Base-by-base conservation (phyloP, 2,888 invertebrate genomes). In the Zaprionus bogoriensis region DNA sequence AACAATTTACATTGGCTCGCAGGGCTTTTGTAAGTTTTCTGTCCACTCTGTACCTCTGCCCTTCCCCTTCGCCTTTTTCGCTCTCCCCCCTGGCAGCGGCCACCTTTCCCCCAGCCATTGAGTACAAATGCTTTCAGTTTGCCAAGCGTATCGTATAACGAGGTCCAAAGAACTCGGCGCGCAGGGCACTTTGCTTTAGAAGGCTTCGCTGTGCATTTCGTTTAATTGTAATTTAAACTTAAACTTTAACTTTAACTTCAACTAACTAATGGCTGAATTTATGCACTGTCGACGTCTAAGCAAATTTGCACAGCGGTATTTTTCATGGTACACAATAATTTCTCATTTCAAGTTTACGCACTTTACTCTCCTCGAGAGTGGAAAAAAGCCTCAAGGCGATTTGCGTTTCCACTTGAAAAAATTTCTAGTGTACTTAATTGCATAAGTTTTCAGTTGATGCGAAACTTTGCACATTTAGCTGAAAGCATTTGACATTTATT, bases 151-250 rank as follows among this genome's bases (percentile, higher is more conserved):
- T 74, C 74, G 60, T 27, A 52, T 74, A 64, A 67, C 77, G 64
- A 22, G 7, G 57, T 27, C 41, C 20, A 27, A 54, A 36, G 22
- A 30, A 6, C 17, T 9, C 2, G 7, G 20, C 17, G 14, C n/a
- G n/a, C 17, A 47, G 28, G 47, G 59, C 19, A 20, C 27, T 36
- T 39, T 48, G 39, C 46, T 54, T 74, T 74, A 54, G 39, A 74
- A 54, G 74, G 77, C 74, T 74, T 74, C 74, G 25, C 55, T 76
- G 67, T 42, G 52, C 59, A 59, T 59, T 66, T 59, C 51, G 60
- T 67, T 77, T 80, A 77, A 77, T 83, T 83, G 81, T 77, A 77
- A 83, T 80, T 76, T 57, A n/a, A 75, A 71, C 65, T 55, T 45
- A 22, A 52, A 60, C 58, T 51, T 42, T 14, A 41, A 42, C 53